Evolutionary conservation across 2,797 vertebrate species (phyloP).

Genomic region (Crocidura indochinensis): DNA sequence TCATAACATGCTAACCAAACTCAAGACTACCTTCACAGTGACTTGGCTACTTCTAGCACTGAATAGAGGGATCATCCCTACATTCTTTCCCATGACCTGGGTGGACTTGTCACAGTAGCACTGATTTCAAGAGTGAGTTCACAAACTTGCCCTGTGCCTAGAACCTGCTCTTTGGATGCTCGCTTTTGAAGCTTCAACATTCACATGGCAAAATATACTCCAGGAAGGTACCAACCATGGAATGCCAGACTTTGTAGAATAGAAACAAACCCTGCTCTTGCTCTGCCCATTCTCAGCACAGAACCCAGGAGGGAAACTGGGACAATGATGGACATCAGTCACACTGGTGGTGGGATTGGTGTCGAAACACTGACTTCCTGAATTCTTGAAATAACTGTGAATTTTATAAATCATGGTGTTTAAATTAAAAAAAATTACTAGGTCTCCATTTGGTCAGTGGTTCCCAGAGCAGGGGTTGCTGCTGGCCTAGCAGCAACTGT

Average conservation of each 20-base stretch:
- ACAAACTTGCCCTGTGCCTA: neutral
- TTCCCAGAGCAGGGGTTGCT: no score
- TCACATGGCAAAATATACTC: neutral
- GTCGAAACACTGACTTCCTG: no score
- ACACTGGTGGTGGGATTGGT: no score
- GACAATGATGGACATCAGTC: no score
- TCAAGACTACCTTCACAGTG: neutral
- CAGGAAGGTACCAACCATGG: neutral
- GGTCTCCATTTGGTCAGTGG: no score
- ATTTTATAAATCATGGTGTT: no score
- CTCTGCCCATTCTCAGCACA: neutral
- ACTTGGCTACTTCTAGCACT: neutral
- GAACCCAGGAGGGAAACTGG: neutral
- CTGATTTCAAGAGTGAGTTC: neutral
- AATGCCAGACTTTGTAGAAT: neutral
- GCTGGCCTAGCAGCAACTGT: no score
- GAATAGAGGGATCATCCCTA: neutral
- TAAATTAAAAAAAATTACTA: no score
- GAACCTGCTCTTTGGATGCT: neutral
- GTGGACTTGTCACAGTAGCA: neutral
- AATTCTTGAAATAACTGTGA: no score
- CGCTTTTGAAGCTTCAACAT: neutral
- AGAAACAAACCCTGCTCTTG: neutral
- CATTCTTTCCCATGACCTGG: neutral
- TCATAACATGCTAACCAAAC: neutral